phyloP scores from a whole-genome alignment of 2,797 vertebrate species.

The Acipenser oxyrinchus region DNA sequence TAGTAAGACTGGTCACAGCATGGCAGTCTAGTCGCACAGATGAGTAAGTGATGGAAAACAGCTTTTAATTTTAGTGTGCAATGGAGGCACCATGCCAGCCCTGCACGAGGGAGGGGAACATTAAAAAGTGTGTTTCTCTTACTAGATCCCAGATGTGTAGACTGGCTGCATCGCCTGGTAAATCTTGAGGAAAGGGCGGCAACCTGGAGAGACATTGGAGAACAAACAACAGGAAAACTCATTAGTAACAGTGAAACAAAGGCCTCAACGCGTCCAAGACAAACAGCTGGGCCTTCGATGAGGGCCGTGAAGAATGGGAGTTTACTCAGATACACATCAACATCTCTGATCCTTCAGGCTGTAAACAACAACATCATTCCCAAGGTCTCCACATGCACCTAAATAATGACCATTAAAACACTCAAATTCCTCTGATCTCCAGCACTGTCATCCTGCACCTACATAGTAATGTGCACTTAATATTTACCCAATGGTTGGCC shows the following conservation, averaged over 20 bases:
- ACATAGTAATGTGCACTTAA: too few relatives aligned
- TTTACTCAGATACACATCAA: background rate
- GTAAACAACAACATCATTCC: too few relatives aligned
- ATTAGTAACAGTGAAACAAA: conserved; percentile 3
- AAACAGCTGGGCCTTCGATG: background rate
- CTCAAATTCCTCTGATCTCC: too few relatives aligned
- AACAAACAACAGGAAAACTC: conserved; percentile 8
- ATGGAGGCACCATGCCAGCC: background rate
- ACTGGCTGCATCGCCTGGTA: conserved; percentile 98
- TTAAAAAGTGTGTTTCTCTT: conserved; percentile 42
- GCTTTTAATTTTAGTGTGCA: background rate
- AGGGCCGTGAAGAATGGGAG: background rate
- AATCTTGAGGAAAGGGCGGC: conserved; percentile 94
- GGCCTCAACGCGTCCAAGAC: conserved; percentile 2
- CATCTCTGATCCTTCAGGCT: background rate
- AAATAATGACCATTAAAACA: too few relatives aligned
- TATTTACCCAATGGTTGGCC: too few relatives aligned
- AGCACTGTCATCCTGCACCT: too few relatives aligned
- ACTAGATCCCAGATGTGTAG: conserved; percentile 99
- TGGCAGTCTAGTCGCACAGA: too few relatives aligned
- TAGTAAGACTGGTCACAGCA: too few relatives aligned
- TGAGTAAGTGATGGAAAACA: too few relatives aligned
- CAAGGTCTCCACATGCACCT: too few relatives aligned
- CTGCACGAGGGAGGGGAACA: conserved; percentile 6
- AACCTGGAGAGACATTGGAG: conserved; percentile 61